Conservation (phyloP, 2,797 vertebrate genomes). For the Sebastes iracundus region DNA sequence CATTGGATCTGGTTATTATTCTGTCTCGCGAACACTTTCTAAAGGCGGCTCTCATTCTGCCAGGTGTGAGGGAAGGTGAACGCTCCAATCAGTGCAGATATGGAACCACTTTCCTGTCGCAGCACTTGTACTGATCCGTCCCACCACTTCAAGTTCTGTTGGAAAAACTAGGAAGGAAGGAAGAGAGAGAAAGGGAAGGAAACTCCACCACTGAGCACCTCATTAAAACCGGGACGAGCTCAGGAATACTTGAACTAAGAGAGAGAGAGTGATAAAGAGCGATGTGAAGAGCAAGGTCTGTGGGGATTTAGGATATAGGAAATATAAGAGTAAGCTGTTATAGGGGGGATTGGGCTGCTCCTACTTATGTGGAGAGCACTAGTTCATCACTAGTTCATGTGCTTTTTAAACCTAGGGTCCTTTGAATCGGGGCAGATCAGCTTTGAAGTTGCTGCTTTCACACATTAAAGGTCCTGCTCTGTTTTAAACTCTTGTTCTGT, state of each 20-base stretch:
- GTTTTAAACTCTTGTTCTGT: neutral
- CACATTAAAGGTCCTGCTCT: neutral
- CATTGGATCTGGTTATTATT: conserved; percentile 31
- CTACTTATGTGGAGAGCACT: conserved; percentile 3
- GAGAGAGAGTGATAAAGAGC: conserved; percentile 27
- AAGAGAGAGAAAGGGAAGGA: neutral
- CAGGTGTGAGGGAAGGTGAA: conserved; percentile 22
- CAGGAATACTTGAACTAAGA: conserved; percentile 18
- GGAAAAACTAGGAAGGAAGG: neutral
- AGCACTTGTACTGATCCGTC: conserved; percentile 10
- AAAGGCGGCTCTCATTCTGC: neutral
- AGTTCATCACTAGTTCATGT: neutral
- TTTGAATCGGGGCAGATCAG: neutral
- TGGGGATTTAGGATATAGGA: conserved; percentile 36
- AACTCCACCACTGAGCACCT: conserved; percentile 10
- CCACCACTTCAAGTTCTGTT: conserved; percentile 1
- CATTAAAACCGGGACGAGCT: conserved; percentile 22
- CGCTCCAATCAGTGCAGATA: conserved; percentile 5
- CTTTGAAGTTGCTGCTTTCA: neutral
- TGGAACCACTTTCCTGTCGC: neutral
- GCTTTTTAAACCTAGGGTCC: neutral
- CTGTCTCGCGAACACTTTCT: neutral
- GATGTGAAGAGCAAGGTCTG: conserved; percentile 24
- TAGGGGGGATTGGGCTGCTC: neutral
- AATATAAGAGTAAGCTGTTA: conserved; percentile 41